These are phyloP conservation scores for Trichomalopsis sarcophagae DNA, from an alignment of 1,140 invertebrate genomes.

Conservation along the genomic window DNA sequence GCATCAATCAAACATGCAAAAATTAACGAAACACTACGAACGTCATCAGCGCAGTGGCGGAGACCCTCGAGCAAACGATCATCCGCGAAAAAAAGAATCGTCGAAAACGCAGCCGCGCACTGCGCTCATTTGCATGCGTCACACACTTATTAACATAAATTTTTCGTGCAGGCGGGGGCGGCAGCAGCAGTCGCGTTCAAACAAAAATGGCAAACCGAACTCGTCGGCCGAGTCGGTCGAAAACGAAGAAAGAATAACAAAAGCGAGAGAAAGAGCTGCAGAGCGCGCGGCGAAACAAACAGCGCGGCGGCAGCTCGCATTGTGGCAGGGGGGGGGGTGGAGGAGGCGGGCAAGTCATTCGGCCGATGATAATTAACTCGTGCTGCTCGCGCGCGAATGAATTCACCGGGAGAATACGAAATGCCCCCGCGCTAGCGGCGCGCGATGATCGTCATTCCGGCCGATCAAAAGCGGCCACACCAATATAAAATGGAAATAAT, in stretches of 20 bases:
- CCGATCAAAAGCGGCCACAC: conserved; percentile 61
- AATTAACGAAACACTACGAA: conserved; percentile 10
- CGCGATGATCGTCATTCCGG: conserved; percentile 52
- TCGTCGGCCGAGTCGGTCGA: not conserved
- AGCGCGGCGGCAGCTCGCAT: not conserved
- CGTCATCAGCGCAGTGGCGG: too few relatives aligned
- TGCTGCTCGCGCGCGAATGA: conserved; percentile 47
- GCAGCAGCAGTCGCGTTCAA: not conserved
- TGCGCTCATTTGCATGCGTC: conserved; percentile 47
- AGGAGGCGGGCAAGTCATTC: conserved; percentile 35
- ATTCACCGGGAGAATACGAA: conserved; percentile 57
- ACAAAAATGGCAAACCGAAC: conserved; percentile 39
- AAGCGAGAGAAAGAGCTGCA: conserved; percentile 2
- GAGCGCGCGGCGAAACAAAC: not conserved
- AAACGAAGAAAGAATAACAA: conserved; percentile 40
- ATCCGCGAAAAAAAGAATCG: not conserved
- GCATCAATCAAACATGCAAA: not conserved
- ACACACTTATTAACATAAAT: conserved; percentile 48
- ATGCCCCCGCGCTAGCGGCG: conserved; percentile 28
- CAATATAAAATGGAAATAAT: conserved; percentile 69
- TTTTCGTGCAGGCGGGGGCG: conserved; percentile 6
- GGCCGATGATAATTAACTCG: conserved; percentile 64
- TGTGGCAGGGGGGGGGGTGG: not conserved
- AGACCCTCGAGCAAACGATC: not conserved
- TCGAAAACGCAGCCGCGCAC: conserved; percentile 26